Base-by-base conservation (phyloP, 2,113 vertebrate genomes). In the Cyrtonyx montezumae region DNA sequence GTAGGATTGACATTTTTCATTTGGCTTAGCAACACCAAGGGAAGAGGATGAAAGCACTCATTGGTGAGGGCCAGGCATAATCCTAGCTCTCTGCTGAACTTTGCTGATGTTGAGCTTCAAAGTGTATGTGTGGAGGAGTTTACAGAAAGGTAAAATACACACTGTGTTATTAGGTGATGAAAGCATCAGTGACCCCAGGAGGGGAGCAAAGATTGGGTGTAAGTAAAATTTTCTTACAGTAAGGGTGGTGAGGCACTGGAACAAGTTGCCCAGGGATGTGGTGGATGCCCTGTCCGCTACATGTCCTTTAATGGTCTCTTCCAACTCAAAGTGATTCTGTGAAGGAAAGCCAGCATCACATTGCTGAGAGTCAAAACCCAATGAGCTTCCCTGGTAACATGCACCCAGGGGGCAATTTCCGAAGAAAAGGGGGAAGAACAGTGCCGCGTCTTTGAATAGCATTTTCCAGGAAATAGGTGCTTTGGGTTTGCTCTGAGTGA, bases 391-490 rank as follows among this genome's bases (percentile, higher is more conserved):
- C 42, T 82, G 63, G 42, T 37, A 46, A 6, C 21, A 45, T 37
- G 48, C 14, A 42, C 75, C 34, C 36, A 14, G 51, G 43, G 65
- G 45, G 42, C 28, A 58, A 42, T 40, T 84, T 84, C 49, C 91
- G 49, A 34, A 37, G 42, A 45, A n/a, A 66, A 43, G 19, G 25
- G 15, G 16, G 20, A 32, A 40, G 58, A 83, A 79, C 46, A 30
- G 26, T 20, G 13, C 37, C 25, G 21, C 7, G 18, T n/a, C 30
- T 88, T 51, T 69, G 53, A 84, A 49, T 28, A 84, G 74, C 58
- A 15, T 88, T 81, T 91, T 80, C 89, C 79, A 56, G 87, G 91
- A 92, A 94, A 49, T 15, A 74, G 79, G 19, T 4, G 21, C 46
- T 79, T 91, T 22, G 32, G 4, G 18, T 55, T 80, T 87, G 85